Base-by-base conservation (phyloP, 2,113 vertebrate species). In the Echinops telfairi region DNA sequence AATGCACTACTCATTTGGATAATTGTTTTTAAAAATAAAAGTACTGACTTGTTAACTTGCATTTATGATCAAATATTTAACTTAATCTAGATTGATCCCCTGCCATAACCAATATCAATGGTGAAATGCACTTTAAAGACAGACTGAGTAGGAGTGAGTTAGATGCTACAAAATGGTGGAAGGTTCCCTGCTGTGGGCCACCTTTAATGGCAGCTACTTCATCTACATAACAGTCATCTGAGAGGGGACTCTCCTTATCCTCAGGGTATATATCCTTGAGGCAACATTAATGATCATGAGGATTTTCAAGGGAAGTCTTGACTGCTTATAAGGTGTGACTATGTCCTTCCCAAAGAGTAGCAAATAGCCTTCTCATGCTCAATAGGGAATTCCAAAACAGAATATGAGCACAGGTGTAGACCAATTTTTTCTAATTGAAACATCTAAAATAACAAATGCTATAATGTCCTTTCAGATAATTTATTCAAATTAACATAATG, bases 1-100 rank as follows among this genome's bases (percentile, higher is more conserved):
- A 89, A 79, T 0, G 8, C n/a, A 90, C 86, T 92, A 82, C 19
- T 91, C 86, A 1, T 91, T 89, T 78, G 78, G 31, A 47, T 86
- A 92, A 80, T 88, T 85, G 12, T 3, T 95, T 95, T 80, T 75
- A 95, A 91, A 83, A 82, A 76, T 27, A 77, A 62, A 88, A 83
- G 2, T 89, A 60, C 60, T 75, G 73, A n/a, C n/a, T 40, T 92
- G n/a, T 85, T 94, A 68, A 88, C 58, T 96, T 86, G 36, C 9
- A 5, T 95, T 94, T 33, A 33, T 78, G 81, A 88, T 64, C 68
- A 93, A 93, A 83, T 64, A 38, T 94, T 89, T 80, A 70, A 43
- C n/a, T 75, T 88, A 73, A 38, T 89, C 43, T 0, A 58, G 7
- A 81, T 16, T 77, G 31, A 90, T 62, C 83, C 31, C 31, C 93